A percentile compares a stretch with the other conserved stretches of the same genome.
phyloP scores from a whole-genome alignment of 64 coral and sea anemone species.

The Stichodactyla helianthus region DNA sequence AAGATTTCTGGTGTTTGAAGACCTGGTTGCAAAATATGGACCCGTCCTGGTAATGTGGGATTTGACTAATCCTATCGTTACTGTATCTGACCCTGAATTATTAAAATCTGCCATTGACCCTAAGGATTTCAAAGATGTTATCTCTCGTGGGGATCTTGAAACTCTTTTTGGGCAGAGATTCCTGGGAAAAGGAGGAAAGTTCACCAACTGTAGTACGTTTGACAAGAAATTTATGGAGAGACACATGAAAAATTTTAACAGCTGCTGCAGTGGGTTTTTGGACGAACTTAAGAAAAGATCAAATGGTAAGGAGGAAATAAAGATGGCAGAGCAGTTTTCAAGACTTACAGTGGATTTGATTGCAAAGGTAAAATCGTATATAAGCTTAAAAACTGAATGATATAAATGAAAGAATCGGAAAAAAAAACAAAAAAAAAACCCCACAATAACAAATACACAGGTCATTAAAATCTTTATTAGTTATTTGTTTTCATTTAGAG shows the following conservation, averaged over 20 bases:
- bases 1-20: background rate
- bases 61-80: background rate
- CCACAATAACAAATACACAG: too few species aligned
- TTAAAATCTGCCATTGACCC: background rate
- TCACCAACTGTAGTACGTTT: background rate
- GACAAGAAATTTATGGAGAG: background rate
- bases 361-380: background rate
- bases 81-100: constrained; percentile 8
- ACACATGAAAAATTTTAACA: constrained; percentile 1
- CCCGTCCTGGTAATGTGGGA: constrained; percentile 8
- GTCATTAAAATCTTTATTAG: background rate
- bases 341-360: background rate
- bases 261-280: background rate
- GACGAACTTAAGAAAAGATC: background rate
- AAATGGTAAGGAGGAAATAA: background rate
- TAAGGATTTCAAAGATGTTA: background rate
- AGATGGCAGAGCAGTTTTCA: constrained; percentile 2
- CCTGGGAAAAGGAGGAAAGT: background rate
- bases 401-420: too few species aligned
- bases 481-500: constrained; percentile 32
- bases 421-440: too few species aligned
- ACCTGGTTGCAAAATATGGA: constrained; percentile 4
- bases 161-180: constrained; percentile 15
- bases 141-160: background rate
- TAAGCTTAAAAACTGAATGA: background rate